These are phyloP conservation scores for Dimorphilus gyrociliatus DNA, from an alignment of 2,888 invertebrate genomes.

Conservation along the genomic window DNA sequence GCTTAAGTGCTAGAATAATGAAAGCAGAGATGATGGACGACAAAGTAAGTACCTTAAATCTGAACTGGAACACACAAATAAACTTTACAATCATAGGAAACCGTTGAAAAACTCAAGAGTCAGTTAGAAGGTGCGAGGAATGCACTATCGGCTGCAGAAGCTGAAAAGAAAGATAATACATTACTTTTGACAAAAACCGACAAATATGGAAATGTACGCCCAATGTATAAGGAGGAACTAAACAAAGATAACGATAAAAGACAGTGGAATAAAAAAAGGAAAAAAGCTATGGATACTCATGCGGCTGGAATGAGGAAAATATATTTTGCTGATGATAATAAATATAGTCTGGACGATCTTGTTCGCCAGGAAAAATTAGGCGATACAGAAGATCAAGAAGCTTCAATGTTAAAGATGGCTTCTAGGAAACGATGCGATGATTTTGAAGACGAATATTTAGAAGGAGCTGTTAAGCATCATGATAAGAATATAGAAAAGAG, in stretches of 20 bases:
- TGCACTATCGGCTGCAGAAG: constrained; percentile 17
- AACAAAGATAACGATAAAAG: constrained; percentile 4
- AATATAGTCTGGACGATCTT: constrained; percentile 66
- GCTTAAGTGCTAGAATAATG: constrained; percentile 68
- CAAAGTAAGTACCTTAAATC: constrained; percentile 33
- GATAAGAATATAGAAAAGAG: too few species aligned
- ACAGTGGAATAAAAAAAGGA: constrained; percentile 1
- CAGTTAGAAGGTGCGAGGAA: constrained; percentile 56
- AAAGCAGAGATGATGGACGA: constrained; percentile 89
- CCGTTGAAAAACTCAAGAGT: constrained; percentile 52
- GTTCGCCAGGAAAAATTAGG: too few species aligned
- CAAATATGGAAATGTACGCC: constrained; percentile 50
- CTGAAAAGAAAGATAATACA: constrained; percentile 35
- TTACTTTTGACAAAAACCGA: constrained; percentile 26
- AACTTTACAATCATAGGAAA: constrained; percentile 35
- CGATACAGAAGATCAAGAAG: too few species aligned
- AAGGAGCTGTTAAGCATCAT: too few species aligned
- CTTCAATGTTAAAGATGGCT: too few species aligned
- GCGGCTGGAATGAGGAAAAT: constrained; percentile 53
- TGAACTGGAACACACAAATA: not conserved
- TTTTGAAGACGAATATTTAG: too few species aligned
- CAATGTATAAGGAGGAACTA: constrained; percentile 40
- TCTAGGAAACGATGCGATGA: too few species aligned
- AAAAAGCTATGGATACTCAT: constrained; percentile 48
- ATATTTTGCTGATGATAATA: constrained; percentile 78